phyloP scores from a whole-genome alignment of 2,888 invertebrate genomes.

The Cantharis lateralis region DNA sequence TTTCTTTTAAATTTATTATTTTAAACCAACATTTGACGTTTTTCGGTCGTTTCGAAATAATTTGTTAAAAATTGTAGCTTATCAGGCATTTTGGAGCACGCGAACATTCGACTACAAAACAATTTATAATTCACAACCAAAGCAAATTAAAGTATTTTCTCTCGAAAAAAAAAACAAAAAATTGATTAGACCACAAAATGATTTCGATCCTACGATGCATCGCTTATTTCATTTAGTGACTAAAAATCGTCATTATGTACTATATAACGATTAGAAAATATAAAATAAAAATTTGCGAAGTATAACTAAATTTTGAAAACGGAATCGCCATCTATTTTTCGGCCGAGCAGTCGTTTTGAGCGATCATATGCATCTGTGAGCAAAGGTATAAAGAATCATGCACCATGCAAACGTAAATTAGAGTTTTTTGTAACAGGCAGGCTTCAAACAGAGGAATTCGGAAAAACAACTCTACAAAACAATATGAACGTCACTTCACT shows the following conservation, averaged over 20 bases:
- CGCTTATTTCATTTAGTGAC: conserved; percentile 24
- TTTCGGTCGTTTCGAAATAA: conserved; percentile 35
- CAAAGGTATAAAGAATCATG: conserved; percentile 52
- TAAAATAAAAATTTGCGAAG: background rate
- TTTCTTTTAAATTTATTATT: background rate
- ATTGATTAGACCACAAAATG: conserved; percentile 32
- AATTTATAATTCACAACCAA: conserved; percentile 32
- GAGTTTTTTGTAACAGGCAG: conserved; percentile 17
- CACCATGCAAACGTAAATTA: conserved; percentile 47
- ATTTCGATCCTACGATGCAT: conserved; percentile 38
- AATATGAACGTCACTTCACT: conserved; percentile 28
- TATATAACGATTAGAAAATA: conserved; percentile 10
- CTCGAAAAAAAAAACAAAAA: background rate
- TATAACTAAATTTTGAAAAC: conserved; percentile 13
- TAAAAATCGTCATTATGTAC: conserved; percentile 15
- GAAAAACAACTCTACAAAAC: conserved; percentile 34
- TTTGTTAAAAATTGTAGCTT: conserved; percentile 39
- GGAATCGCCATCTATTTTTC: conserved; percentile 39
- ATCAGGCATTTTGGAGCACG: conserved; percentile 50
- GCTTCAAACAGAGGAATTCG: conserved; percentile 39
- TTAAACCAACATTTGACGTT: background rate
- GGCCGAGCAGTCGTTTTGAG: conserved; percentile 56
- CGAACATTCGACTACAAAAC: conserved; percentile 39
- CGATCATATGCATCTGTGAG: conserved; percentile 57
- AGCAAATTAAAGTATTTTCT: conserved; percentile 19